Percentiles rank a stretch among this genome's conserved stretches.
These are phyloP conservation scores for Ricordea florida DNA, from an alignment of 92 coral and sea anemone genomes.

Conservation along the genomic window DNA sequence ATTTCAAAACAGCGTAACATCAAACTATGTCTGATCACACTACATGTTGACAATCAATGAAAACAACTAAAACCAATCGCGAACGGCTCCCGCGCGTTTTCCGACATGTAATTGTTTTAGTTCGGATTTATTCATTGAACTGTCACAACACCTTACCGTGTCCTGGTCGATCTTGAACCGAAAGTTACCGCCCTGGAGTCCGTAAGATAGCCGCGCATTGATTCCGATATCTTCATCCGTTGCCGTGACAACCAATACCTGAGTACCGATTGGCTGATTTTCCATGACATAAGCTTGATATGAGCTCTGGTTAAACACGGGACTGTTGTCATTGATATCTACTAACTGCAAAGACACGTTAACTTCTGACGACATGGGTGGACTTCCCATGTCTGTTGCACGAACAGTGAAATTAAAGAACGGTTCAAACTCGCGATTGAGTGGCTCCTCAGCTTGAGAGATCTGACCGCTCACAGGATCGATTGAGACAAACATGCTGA, in stretches of 20 bases:
- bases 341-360: conserved; percentile 70
- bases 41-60: too few relatives aligned
- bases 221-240: conserved; percentile 76
- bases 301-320: conserved; percentile 66
- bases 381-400: conserved; percentile 68
- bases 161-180: conserved; percentile 52
- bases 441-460: conserved; percentile 50
- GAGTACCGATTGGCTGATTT: conserved; percentile 76
- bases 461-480: conserved; percentile 60
- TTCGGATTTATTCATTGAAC: too few relatives aligned
- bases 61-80: too few relatives aligned
- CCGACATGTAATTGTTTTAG: too few relatives aligned
- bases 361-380: conserved; percentile 50
- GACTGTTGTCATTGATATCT: conserved; percentile 88
- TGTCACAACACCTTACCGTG: conserved; percentile 51
- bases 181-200: conserved; percentile 62
- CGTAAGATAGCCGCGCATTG: conserved; percentile 76
- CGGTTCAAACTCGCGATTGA: conserved; percentile 55
- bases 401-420: conserved; percentile 71
- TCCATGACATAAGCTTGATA: conserved; percentile 81
- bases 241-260: conserved; percentile 69
- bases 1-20: too few relatives aligned
- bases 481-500: conserved; percentile 55
- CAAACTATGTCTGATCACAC: too few relatives aligned
- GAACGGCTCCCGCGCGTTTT: too few relatives aligned